A percentile compares a stretch with the other conserved stretches of the same genome.
Conservation (phyloP, 1,140 invertebrate species). For the Drosophila sucinea region DNA sequence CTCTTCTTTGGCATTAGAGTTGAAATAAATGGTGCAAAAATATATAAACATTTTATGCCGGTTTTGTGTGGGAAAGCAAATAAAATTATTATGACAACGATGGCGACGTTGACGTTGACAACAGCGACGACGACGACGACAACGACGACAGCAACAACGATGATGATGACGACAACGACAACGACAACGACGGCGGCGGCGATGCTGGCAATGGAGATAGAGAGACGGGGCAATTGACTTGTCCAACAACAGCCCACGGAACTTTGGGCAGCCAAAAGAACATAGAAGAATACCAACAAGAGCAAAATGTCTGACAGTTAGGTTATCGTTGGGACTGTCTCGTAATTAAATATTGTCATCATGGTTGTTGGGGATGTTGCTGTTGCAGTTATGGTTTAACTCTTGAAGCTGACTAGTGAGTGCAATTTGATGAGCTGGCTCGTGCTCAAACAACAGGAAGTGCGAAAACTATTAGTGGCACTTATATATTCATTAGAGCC, state of each 20-base stretch:
- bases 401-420: conserved; percentile 20
- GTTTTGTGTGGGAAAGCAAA: conserved; percentile 73
- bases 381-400: conserved; percentile 39
- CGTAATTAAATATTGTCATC: conserved; percentile 80
- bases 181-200: conserved; percentile 33
- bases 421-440: conserved; percentile 59
- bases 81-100: conserved; percentile 71
- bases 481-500: conserved; percentile 81
- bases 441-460: conserved; percentile 65
- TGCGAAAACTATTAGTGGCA: conserved; percentile 81
- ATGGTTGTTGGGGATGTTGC: conserved; percentile 21
- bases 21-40: conserved; percentile 60
- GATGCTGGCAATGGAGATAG: conserved; percentile 29
- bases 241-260: conserved; percentile 43
- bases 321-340: conserved; percentile 43
- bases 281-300: neutral
- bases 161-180: conserved; percentile 33
- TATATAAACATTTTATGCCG: conserved; percentile 50
- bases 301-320: conserved; percentile 42
- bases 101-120: conserved; percentile 46
- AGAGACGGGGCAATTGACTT: conserved; percentile 55
- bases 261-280: conserved; percentile 15
- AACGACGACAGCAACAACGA: conserved; percentile 21
- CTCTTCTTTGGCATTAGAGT: conserved; percentile 15
- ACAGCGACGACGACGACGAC: conserved; percentile 4